phyloP scores from a whole-genome alignment of 2,113 vertebrate genomes.

The Dolichallabes microphthalmus region DNA sequence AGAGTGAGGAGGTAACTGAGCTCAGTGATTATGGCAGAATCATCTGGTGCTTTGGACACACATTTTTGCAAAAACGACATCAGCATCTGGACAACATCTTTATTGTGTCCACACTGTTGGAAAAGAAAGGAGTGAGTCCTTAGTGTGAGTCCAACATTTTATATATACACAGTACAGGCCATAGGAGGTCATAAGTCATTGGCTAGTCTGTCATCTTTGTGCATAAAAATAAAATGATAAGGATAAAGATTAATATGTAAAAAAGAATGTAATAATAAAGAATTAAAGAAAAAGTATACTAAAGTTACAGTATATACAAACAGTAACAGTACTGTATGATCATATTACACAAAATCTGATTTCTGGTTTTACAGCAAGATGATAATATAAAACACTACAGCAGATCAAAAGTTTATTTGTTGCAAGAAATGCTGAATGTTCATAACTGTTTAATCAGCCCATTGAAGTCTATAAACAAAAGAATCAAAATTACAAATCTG shows the following conservation, averaged over 20 bases:
- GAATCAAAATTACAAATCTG: not conserved
- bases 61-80: constrained; percentile 60
- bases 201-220: not conserved
- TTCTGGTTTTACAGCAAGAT: not conserved
- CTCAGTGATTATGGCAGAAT: constrained; percentile 61
- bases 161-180: not conserved
- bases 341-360: not conserved
- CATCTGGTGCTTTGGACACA: constrained; percentile 42
- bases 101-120: constrained; percentile 69
- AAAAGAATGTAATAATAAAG: not conserved
- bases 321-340: not conserved
- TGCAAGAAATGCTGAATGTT: not conserved
- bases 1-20: constrained; percentile 69
- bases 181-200: not conserved
- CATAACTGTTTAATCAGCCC: not conserved
- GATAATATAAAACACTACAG: not conserved
- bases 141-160: not conserved
- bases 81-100: constrained; percentile 60
- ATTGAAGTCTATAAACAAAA: not conserved
- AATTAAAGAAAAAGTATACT: not conserved
- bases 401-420: not conserved
- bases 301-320: not conserved
- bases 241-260: not conserved
- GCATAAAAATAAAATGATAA: not conserved
- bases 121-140: not conserved